phyloP scores from a whole-genome alignment of 92 coral and sea anemone species.

The Ricordea florida region DNA sequence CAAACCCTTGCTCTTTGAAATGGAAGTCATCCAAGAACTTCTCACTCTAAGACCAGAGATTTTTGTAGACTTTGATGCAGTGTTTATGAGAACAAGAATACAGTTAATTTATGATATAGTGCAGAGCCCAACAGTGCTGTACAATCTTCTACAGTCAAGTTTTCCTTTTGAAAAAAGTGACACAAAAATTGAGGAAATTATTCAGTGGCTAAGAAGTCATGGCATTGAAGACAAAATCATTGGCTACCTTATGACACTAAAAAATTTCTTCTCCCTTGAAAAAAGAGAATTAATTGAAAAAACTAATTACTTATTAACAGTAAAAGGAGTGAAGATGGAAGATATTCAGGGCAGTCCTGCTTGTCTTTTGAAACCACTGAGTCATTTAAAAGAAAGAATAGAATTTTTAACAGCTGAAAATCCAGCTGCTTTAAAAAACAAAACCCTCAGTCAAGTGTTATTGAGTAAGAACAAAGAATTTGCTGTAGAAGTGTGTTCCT shows the following conservation, averaged over 20 bases:
- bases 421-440: slow-evolving; percentile 55
- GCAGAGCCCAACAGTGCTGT: slow-evolving; percentile 81
- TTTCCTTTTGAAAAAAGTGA: slow-evolving; percentile 81
- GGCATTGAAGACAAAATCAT: slow-evolving; percentile 83
- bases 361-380: slow-evolving; percentile 71
- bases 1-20: slow-evolving; percentile 88
- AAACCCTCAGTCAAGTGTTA: slow-evolving; percentile 65
- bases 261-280: slow-evolving; percentile 76
- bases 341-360: slow-evolving; percentile 61
- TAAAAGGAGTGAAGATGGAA: slow-evolving; percentile 67
- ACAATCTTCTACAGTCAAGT: slow-evolving; percentile 70
- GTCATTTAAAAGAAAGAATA: slow-evolving; percentile 68
- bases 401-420: slow-evolving; percentile 67
- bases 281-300: slow-evolving; percentile 71
- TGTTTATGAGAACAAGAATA: slow-evolving; percentile 59
- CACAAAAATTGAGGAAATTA: slow-evolving; percentile 63
- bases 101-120: slow-evolving; percentile 74
- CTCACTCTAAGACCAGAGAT: slow-evolving; percentile 80
- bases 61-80: slow-evolving; percentile 74
- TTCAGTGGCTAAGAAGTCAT: slow-evolving; percentile 58
- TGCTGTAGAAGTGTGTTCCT: slow-evolving; percentile 64
- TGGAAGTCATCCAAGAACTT: slow-evolving; percentile 75
- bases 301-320: slow-evolving; percentile 66
- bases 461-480: slow-evolving; percentile 65
- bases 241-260: slow-evolving; percentile 68